Evolutionary conservation across 2,797 vertebrate genomes (phyloP), one percentile per base, ranked within the genome.

Genomic region (Borostomias antarcticus): DNA sequence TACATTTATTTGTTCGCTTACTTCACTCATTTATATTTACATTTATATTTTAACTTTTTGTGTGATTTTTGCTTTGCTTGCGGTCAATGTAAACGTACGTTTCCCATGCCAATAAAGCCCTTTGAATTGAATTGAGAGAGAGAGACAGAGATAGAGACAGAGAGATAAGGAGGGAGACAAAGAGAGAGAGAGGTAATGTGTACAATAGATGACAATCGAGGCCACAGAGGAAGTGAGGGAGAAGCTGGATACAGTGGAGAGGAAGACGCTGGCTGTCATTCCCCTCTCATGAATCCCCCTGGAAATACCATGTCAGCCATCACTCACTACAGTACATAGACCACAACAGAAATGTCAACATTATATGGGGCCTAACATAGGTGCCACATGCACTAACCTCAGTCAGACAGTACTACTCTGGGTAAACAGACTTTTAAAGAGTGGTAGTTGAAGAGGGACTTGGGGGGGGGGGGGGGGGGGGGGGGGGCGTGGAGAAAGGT

Each of bases 231-330:
- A 74, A 67, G 69, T 66, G 52, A 37, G 30, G 70, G 52, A 82
- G 74, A 69, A 83, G 74, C 76, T 74, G 75, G 66, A 81, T 69
- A 67, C 68, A 76, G 56, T 51, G 60, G 58, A 74, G 53, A 48
- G 60, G 59, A 73, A 64, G 62, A 82, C 65, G 25, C 73, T 80
- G 29, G 29, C 13, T 47, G 33, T 45, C 21, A 10, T 40, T 40
- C 9, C 15, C 9, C 35, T 40, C 13, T 43, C 15, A 11, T 17
- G 40, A 4, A 17, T 11, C 40, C n/a, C 15, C 40, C n/a, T 5
- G 40, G n/a, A 43, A 43, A 43, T 11, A 17, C 40, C 10, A 40
- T 40, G 4, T 40, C 10, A 2, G n/a, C 40, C 40, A 43, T 43
- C 37, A 43, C 6, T 43, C 5, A 43, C 40, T n/a, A 43, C 6